These are phyloP conservation scores for Amblyjoppa proteus DNA, from an alignment of 2,888 invertebrate species.

Conservation along the genomic window DNA sequence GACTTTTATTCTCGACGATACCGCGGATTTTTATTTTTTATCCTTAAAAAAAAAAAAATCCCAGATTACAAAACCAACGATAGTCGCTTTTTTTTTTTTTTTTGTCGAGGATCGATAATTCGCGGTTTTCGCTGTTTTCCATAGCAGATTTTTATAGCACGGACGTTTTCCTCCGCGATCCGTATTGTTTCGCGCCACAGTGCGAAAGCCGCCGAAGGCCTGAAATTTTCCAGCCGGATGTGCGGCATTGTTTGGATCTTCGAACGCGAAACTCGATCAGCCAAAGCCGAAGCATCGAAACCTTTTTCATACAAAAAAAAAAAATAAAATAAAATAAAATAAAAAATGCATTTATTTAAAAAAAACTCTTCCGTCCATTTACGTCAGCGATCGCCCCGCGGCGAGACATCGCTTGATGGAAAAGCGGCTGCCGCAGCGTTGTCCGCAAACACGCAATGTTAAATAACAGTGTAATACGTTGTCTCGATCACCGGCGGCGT, in stretches of 20 bases:
- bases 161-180: not conserved
- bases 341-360: too few species aligned
- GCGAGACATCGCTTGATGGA: slow-evolving; percentile 36
- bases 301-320: not conserved
- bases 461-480: slow-evolving; percentile 21
- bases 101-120: not conserved
- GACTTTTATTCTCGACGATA: slow-evolving; percentile 3
- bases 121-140: slow-evolving; percentile 21
- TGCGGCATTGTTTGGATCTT: not conserved
- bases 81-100: not conserved
- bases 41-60: not conserved
- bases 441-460: slow-evolving; percentile 11
- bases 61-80: not conserved
- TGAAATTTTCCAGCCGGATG: not conserved
- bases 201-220: not conserved
- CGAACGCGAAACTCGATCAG: not conserved
- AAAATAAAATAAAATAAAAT: too few species aligned
- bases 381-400: slow-evolving; percentile 17
- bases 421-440: slow-evolving; percentile 26
- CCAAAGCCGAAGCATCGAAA: not conserved
- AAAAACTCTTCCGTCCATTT: not conserved
- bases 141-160: slow-evolving; percentile 41
- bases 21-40: not conserved
- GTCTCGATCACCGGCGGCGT: slow-evolving; percentile 32
- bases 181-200: slow-evolving; percentile 17